These are phyloP conservation scores for Axis porcinus DNA, from an alignment of 2,113 vertebrate genomes.

Conservation along the genomic window DNA sequence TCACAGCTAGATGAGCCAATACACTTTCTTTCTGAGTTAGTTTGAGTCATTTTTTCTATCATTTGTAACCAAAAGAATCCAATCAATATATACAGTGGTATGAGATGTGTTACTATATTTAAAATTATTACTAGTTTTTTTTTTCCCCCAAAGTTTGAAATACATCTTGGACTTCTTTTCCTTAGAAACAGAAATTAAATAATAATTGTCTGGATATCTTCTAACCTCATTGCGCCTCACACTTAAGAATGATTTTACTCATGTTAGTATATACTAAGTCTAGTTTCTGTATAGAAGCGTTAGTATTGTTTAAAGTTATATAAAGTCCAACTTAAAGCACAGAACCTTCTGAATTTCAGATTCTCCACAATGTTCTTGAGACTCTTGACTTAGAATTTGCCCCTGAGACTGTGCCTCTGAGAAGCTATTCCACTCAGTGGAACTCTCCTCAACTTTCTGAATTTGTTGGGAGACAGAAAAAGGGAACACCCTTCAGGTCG, in stretches of 20 bases:
- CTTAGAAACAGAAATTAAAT: background rate
- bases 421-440: background rate
- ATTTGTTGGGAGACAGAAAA: background rate
- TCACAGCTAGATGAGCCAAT: background rate
- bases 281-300: background rate
- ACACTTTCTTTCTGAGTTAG: background rate
- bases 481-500: background rate
- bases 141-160: background rate
- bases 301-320: background rate
- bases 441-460: background rate
- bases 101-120: background rate
- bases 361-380: background rate
- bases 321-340: background rate
- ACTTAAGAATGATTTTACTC: background rate
- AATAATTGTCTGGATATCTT: background rate
- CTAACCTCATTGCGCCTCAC: background rate
- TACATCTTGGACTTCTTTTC: background rate
- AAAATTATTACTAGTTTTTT: background rate
- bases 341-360: background rate
- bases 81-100: background rate
- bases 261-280: background rate
- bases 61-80: background rate
- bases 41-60: background rate
- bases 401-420: background rate
- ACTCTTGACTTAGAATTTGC: background rate